Conservation (phyloP, 2,113 vertebrate species). For the Pseudorectes ferrugineus region DNA sequence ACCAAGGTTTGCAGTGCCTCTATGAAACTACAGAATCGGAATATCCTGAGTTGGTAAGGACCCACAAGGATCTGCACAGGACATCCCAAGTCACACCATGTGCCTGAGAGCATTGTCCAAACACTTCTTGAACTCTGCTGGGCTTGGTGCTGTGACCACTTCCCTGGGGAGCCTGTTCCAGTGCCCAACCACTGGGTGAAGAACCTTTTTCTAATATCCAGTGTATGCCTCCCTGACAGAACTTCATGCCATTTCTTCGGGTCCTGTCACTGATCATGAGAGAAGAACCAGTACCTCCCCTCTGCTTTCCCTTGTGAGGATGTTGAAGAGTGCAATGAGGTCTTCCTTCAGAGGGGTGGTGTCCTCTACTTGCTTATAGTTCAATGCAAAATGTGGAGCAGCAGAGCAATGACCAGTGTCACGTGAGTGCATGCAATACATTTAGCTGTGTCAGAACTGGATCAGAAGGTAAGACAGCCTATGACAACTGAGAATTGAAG, state of each 20-base stretch:
- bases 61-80: not conserved
- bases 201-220: not conserved
- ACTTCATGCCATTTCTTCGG: not conserved
- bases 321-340: not conserved
- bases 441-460: not conserved
- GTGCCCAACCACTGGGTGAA: not conserved
- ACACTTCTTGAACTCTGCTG: not conserved
- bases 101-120: not conserved
- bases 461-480: not conserved
- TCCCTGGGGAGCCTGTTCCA: not conserved
- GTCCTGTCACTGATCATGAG: not conserved
- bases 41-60: not conserved
- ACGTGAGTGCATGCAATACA: accelerated
- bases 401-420: not conserved
- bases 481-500: not conserved
- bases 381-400: not conserved
- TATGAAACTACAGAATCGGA: not conserved
- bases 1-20: not conserved
- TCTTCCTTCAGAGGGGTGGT: not conserved
- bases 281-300: not conserved
- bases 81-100: not conserved
- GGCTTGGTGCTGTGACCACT: not conserved
- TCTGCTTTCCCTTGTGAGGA: not conserved
- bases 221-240: not conserved
- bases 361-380: not conserved